phyloP scores from a whole-genome alignment of 1,140 invertebrate genomes.

The Diorhabda elongata region DNA sequence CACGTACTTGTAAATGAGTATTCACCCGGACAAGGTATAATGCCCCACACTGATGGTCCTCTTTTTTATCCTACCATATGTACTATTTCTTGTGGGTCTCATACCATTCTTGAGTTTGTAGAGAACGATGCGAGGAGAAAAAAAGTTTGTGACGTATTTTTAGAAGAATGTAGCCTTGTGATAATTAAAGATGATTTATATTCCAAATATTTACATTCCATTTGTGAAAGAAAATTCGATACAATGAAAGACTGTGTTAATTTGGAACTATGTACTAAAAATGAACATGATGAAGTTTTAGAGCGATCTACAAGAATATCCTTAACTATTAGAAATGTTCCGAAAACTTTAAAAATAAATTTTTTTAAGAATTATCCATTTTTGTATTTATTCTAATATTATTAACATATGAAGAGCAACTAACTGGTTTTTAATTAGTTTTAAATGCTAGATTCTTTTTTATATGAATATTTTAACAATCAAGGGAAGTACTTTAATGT shows the following conservation, averaged over 20 bases:
- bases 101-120: slow-evolving; percentile 84
- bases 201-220: slow-evolving; percentile 82
- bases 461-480: too few relatives aligned
- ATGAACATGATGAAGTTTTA: slow-evolving; percentile 55
- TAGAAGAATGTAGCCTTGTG: slow-evolving; percentile 85
- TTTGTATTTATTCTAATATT: too few relatives aligned
- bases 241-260: slow-evolving; percentile 65
- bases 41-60: slow-evolving; percentile 93
- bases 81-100: slow-evolving; percentile 87
- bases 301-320: slow-evolving; percentile 75
- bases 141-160: slow-evolving; percentile 63
- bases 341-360: slow-evolving; percentile 79
- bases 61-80: slow-evolving; percentile 90
- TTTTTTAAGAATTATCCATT: slow-evolving; percentile 41
- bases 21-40: slow-evolving; percentile 85
- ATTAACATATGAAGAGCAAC: too few relatives aligned
- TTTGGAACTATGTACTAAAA: slow-evolving; percentile 57
- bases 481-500: too few relatives aligned
- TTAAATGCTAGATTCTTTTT: too few relatives aligned
- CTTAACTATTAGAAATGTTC: slow-evolving; percentile 90
- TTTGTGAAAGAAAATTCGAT: slow-evolving; percentile 72
- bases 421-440: too few relatives aligned
- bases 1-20: slow-evolving; percentile 98
- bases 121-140: slow-evolving; percentile 48
- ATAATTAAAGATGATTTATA: slow-evolving; percentile 83